Conservation (phyloP, 2,797 vertebrate genomes). For the Enteromius anoplus region DNA sequence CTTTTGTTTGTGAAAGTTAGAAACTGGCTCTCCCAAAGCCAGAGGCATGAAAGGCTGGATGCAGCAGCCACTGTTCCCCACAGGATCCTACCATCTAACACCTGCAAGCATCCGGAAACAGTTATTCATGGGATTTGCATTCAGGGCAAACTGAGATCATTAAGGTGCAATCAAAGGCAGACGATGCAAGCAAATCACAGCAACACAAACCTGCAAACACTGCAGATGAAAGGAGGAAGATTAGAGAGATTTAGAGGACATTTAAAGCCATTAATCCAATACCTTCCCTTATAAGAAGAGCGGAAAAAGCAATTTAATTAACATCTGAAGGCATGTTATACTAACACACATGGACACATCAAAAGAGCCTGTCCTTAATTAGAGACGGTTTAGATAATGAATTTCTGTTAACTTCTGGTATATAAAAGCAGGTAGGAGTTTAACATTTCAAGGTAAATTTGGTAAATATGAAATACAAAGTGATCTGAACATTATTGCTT, state of each 20-base stretch:
- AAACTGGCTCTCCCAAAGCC: constrained; percentile 67
- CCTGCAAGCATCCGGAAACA: constrained; percentile 53
- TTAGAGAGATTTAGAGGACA: constrained; percentile 79
- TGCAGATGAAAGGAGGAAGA: constrained; percentile 80
- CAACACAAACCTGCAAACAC: constrained; percentile 73
- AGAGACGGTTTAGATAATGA: constrained; percentile 16
- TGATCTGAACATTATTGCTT: constrained; percentile 3
- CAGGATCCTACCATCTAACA: constrained; percentile 55
- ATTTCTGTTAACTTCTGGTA: neutral
- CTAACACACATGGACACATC: constrained; percentile 34
- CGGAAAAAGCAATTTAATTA: constrained; percentile 73
- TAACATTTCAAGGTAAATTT: neutral
- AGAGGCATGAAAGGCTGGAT: constrained; percentile 71
- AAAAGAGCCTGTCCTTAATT: constrained; percentile 48
- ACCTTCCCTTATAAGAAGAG: constrained; percentile 76
- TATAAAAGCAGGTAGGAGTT: neutral
- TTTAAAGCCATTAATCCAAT: constrained; percentile 80
- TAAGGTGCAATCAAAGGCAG: constrained; percentile 78
- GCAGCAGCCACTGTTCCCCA: constrained; percentile 51
- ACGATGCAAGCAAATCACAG: constrained; percentile 80
- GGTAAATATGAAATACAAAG: neutral
- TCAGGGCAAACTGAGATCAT: constrained; percentile 79
- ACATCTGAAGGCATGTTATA: constrained; percentile 53
- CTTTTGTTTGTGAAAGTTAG: constrained; percentile 69
- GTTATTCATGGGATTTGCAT: constrained; percentile 78